Evolutionary conservation across 1,140 invertebrate species (phyloP), one percentile per base, ranked within the genome.

Genomic region (Helicoverpa zea): DNA sequence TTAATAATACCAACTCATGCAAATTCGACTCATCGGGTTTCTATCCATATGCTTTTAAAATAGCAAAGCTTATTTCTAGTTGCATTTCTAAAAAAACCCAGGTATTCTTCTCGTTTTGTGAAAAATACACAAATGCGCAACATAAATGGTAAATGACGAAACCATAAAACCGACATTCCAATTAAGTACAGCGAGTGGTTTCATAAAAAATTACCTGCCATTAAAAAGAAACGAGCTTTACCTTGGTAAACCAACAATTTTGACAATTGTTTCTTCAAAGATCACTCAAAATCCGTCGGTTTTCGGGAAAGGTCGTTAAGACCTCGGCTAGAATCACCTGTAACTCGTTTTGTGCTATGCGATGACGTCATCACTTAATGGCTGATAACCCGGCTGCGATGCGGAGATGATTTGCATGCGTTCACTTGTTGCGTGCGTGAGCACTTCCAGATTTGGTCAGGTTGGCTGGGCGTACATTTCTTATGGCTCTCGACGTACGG

Each of bases 401-500:
- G 82, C 87, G 84, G 81, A 88, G 90, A 77, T 54, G 73, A 79
- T 85, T 82, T 84, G 84, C 85, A 81, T 85, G 80, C 56, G 81
- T 68, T 77, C 72, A 82, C 84, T 83, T 87, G 86, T 82, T 84
- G 23, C 76, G 84, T 81, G 81, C 83, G 79, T 83, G 79, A 75
- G 85, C 52, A 68, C 83, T 82, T 86, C 84, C 78, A 80, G 77
- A 85, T 88, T 90, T 87, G 91, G 90, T 84, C 84, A 86, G 86
- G 81, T 89, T 87, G 85, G 61, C 81, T 79, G 84, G 81, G 75
- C 86, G 88, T 90, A 84, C 84, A 86, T 92, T 89, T 91, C 90
- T 92, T 92, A 92, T 92, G 88, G 90, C 75, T 51, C 72, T 86
- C 80, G 80, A 84, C 88, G 90, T 93, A 94, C 93, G 93, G 93